Base-by-base conservation (phyloP, 2,888 invertebrate genomes). In the Sarcophaga variegata region DNA sequence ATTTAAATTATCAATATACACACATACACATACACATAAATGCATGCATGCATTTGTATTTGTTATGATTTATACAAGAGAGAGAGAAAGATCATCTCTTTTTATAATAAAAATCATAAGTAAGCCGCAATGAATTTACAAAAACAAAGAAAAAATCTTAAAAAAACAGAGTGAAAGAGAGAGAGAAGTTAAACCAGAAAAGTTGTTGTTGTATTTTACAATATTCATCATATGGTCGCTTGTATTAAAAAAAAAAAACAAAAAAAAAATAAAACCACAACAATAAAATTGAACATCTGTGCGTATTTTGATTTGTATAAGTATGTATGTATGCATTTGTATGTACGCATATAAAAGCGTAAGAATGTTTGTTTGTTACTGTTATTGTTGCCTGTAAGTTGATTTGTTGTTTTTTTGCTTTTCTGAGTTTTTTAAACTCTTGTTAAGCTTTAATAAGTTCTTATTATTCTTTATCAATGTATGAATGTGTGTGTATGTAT, bases 201-300 rank as follows among this genome's bases (percentile, higher is more conserved):
- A 20, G 62, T 71, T 77, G 66, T 78, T 71, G 74, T 71, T 79
- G 81, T n/a, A 59, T 76, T 83, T 78, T 79, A 79, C 79, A 70
- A 64, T 82, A 76, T 37, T 37, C 2, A 37, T 10, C 8, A 37
- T 37, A 37, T 37, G 37, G 37, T 37, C 37, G 37, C 10, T 37
- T 37, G 0, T 37, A 37, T 37, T 37, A 37, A 37, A 37, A 6
- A 37, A 10, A 37, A 37, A 6, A 37, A 37, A 37, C 37, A 37
- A 37, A 37, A 37, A 10, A 10, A 37, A 37, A 37, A 37, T 37
- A 2, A 37, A 66, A 76, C 69, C 72, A 62, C 37, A 11, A 47
- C 25, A 60, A 49, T 59, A 14, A 37, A 25, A 45, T 62, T 59
- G 66, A 75, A 81, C 74, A 67, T 82, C 59, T 85, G 77, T 80